Percentiles rank a stretch among this genome's conserved stretches.
Conservation (phyloP, 2,888 invertebrate species). For the Slavum lentiscoides region DNA sequence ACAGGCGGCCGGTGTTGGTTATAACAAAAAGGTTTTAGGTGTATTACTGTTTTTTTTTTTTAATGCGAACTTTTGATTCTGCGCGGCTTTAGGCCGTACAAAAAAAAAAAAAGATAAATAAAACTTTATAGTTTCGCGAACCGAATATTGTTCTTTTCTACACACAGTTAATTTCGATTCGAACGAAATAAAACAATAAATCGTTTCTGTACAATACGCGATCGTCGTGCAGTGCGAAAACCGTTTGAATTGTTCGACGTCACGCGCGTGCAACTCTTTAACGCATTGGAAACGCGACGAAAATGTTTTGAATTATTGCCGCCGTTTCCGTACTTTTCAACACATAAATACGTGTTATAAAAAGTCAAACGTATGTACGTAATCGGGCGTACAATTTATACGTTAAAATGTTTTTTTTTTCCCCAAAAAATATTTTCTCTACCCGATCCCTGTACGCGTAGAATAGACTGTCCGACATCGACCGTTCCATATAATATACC, state of each 20-base stretch:
- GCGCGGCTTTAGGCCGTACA: slow-evolving; percentile 6
- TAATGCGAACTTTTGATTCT: slow-evolving; percentile 42
- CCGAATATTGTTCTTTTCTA: slow-evolving; percentile 29
- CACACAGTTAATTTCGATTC: slow-evolving; percentile 42
- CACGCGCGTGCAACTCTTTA: no score
- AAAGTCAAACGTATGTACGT: no score
- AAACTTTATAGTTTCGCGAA: slow-evolving; percentile 30
- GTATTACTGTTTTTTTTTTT: slow-evolving; percentile 15
- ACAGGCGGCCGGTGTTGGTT: slow-evolving; percentile 47
- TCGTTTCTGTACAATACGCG: neutral
- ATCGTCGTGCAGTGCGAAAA: neutral
- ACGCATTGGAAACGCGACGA: neutral
- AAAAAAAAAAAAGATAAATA: slow-evolving; percentile 33
- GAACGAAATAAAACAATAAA: slow-evolving; percentile 25
- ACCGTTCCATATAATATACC: no score
- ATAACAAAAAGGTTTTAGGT: slow-evolving; percentile 46
- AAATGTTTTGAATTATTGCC: neutral
- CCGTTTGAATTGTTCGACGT: neutral
- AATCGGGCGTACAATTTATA: no score
- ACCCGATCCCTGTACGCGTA: no score
- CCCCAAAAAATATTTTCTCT: neutral
- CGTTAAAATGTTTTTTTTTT: no score
- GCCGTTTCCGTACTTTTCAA: neutral
- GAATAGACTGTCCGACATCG: neutral
- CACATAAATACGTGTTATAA: no score